phyloP scores from a whole-genome alignment of 2,113 vertebrate species.

The Paracanthobrama guichenoti region DNA sequence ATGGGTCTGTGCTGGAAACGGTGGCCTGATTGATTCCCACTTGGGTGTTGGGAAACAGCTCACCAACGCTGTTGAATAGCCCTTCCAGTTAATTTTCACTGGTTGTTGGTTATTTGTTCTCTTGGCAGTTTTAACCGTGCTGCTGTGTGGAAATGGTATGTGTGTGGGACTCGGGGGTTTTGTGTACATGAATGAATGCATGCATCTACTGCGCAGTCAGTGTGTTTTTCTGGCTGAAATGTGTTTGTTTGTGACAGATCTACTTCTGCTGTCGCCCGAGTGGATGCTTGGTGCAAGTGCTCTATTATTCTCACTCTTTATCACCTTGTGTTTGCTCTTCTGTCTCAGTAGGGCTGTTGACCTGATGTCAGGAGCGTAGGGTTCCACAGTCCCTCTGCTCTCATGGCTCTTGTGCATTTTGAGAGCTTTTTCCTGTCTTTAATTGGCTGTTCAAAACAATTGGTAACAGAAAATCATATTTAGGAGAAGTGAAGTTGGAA shows the following conservation, averaged over 20 bases:
- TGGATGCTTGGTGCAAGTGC: slow-evolving; percentile 5
- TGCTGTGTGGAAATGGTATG: not conserved
- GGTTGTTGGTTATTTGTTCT: not conserved
- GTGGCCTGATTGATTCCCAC: not conserved
- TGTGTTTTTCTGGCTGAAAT: slow-evolving; percentile 18
- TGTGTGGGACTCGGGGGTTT: not conserved
- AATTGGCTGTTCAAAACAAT: slow-evolving; percentile 4
- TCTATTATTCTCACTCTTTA: not conserved
- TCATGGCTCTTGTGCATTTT: not conserved
- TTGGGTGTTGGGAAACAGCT: slow-evolving; percentile 9
- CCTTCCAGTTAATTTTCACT: slow-evolving; percentile 27
- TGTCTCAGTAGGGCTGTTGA: slow-evolving; percentile 18
- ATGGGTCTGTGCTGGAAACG: not conserved
- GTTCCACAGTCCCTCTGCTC: not conserved
- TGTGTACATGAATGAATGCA: not conserved
- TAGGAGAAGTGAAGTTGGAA: not conserved
- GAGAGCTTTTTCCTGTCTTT: slow-evolving; percentile 6
- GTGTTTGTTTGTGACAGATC: slow-evolving; percentile 8
- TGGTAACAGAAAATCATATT: slow-evolving; percentile 9
- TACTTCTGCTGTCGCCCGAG: not conserved
- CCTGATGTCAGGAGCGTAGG: slow-evolving; percentile 10
- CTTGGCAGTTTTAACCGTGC: not conserved
- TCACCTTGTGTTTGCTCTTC: slow-evolving; percentile 14
- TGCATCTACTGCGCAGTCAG: not conserved
- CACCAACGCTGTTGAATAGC: slow-evolving; percentile 1